Conservation (phyloP, 2,888 invertebrate species). For the Tricholauxania praeusta region DNA sequence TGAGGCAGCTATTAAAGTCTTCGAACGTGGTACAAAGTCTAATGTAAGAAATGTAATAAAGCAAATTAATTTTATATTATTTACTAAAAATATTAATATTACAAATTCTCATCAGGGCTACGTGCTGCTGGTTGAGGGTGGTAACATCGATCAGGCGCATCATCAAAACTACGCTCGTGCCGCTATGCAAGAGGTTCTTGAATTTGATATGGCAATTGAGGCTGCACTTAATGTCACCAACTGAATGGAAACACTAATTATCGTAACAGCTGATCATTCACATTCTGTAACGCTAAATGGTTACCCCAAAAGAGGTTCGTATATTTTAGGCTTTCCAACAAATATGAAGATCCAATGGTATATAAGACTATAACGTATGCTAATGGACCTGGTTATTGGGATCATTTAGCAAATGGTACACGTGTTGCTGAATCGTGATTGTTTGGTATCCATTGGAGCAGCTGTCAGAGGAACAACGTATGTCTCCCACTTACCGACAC, state of each 20-base stretch:
- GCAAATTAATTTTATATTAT: too few species aligned
- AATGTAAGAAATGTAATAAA: conserved; percentile 49
- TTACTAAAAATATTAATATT: too few species aligned
- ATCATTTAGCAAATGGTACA: conserved; percentile 66
- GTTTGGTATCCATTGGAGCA: conserved; percentile 55
- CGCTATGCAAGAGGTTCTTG: conserved; percentile 75
- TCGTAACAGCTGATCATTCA: conserved; percentile 77
- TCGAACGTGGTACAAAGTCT: conserved; percentile 56
- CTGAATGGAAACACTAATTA: conserved; percentile 73
- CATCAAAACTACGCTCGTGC: conserved; percentile 73
- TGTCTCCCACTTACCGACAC: conserved; percentile 69
- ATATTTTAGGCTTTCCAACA: conserved; percentile 70
- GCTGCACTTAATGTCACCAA: conserved; percentile 69
- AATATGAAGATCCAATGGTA: conserved; percentile 56
- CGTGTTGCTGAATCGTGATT: conserved; percentile 47
- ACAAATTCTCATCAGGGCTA: conserved; percentile 65
- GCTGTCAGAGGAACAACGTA: conserved; percentile 53
- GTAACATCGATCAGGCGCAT: conserved; percentile 75
- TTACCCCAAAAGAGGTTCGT: conserved; percentile 72
- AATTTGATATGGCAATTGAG: conserved; percentile 74
- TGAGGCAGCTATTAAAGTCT: conserved; percentile 70
- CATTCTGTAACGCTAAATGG: conserved; percentile 75
- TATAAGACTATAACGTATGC: conserved; percentile 75
- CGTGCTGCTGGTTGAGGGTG: conserved; percentile 73
- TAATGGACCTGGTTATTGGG: conserved; percentile 73